A percentile compares a stretch with the other conserved stretches of the same genome.
Evolutionary conservation across 2,113 vertebrate species (phyloP).

Genomic region (Diphyllodes magnificus): DNA sequence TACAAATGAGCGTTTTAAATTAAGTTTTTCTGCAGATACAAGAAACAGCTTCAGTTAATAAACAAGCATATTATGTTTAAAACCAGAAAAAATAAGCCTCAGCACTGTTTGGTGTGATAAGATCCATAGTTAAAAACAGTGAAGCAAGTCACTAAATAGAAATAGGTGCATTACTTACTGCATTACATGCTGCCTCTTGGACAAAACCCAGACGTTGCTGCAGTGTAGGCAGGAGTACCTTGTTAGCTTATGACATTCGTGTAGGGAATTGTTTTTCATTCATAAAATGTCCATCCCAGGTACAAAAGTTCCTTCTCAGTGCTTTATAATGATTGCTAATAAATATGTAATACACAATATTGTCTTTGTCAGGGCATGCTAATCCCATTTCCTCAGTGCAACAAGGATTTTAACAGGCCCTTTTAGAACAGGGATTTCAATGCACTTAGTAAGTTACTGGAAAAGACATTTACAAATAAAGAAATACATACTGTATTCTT

Average conservation of each 20-base stretch:
- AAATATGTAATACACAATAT: not conserved
- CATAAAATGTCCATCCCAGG: not conserved
- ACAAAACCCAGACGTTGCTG: not conserved
- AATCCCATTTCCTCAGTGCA: not conserved
- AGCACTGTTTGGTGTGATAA: not conserved
- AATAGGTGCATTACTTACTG: not conserved
- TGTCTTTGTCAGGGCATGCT: not conserved
- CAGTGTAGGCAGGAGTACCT: constrained; percentile 9
- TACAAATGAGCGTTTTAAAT: not conserved
- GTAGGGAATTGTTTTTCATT: not conserved
- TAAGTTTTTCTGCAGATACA: not conserved
- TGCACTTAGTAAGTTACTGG: not conserved
- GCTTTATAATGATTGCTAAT: not conserved
- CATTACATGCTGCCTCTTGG: not conserved
- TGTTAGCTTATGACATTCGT: constrained; percentile 51
- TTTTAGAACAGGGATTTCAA: not conserved
- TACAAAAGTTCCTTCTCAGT: not conserved
- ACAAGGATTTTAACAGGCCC: not conserved
- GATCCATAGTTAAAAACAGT: not conserved
- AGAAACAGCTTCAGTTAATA: not conserved
- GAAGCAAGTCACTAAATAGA: not conserved
- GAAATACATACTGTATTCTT: not conserved
- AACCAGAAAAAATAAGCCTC: not conserved
- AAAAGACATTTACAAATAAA: constrained; percentile 14
- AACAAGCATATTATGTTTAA: not conserved